phyloP scores from a whole-genome alignment of 1,140 invertebrate species.

The Polyergus mexicanus region DNA sequence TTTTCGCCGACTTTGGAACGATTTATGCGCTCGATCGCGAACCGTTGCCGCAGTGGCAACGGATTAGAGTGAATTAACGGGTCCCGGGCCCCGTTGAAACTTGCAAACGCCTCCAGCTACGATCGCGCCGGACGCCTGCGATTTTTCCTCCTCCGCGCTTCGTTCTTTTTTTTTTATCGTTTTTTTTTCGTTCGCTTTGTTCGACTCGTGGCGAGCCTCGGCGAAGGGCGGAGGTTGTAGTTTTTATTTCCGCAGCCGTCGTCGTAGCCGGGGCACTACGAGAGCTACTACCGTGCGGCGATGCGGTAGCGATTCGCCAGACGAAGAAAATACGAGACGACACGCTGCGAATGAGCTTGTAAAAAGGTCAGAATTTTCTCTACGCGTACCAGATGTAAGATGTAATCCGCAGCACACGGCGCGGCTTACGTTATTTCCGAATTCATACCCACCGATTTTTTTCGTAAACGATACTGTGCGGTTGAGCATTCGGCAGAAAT shows the following conservation, averaged over 20 bases:
- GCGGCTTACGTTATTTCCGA: constrained; percentile 15
- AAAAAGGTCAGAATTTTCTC: constrained; percentile 51
- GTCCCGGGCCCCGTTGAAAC: constrained; percentile 25
- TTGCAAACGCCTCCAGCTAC: constrained; percentile 32
- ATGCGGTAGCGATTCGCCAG: constrained; percentile 15
- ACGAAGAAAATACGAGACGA: constrained; percentile 46
- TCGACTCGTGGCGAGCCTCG: constrained; percentile 20
- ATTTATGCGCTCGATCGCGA: constrained; percentile 45
- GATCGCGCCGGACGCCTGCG: background rate
- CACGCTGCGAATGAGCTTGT: constrained; percentile 55
- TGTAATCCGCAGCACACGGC: constrained; percentile 32
- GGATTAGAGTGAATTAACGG: constrained; percentile 59
- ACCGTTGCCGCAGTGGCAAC: background rate
- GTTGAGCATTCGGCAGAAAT: constrained; percentile 15
- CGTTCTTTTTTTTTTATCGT: background rate
- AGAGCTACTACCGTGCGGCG: background rate
- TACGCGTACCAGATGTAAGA: constrained; percentile 44
- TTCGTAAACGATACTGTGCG: constrained; percentile 53
- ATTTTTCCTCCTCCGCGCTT: constrained; percentile 11
- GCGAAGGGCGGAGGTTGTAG: constrained; percentile 20
- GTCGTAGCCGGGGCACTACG: background rate
- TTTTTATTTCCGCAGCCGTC: constrained; percentile 41
- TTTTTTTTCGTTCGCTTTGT: constrained; percentile 28
- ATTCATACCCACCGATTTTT: constrained; percentile 52
- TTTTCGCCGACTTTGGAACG: constrained; percentile 28